Evolutionary conservation across 2,888 invertebrate genomes (phyloP).

Genomic region (Lasioglossum malachurum): DNA sequence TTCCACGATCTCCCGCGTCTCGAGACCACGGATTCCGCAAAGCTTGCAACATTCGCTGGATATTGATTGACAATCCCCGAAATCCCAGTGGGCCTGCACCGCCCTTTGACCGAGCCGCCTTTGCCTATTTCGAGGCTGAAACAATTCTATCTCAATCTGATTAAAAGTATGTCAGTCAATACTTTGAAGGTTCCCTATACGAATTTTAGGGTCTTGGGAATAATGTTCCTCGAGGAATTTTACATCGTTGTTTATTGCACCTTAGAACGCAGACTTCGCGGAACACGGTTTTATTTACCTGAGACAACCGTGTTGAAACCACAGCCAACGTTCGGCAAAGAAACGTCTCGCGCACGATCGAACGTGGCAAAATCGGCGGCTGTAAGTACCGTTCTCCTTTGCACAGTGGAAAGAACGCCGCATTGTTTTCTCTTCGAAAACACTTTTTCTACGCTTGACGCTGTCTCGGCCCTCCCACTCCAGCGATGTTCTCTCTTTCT

Average conservation of each 20-base stretch:
- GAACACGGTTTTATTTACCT: not conserved
- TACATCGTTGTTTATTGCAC: not conserved
- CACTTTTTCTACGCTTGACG: not conserved
- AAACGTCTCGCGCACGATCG: slow-evolving; percentile 42
- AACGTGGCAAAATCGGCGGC: slow-evolving; percentile 50
- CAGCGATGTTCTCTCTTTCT: not conserved
- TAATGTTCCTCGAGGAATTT: not conserved
- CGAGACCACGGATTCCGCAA: not conserved
- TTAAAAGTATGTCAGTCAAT: not conserved
- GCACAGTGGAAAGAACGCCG: not conserved
- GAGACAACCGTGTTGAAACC: not conserved
- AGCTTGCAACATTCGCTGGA: not conserved
- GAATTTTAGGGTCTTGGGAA: not conserved
- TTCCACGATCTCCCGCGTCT: not conserved
- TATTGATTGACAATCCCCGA: not conserved
- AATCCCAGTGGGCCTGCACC: not conserved
- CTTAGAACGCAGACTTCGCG: not conserved
- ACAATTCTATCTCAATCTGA: not conserved
- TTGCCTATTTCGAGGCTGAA: not conserved
- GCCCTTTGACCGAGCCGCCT: not conserved
- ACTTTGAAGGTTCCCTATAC: not conserved
- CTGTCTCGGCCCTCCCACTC: not conserved
- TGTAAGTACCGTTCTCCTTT: not conserved
- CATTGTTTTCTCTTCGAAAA: slow-evolving; percentile 14
- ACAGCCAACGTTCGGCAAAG: too few relatives aligned